Evolutionary conservation across 2,888 invertebrate genomes (phyloP).

Genomic region (Ophioninae sp.): DNA sequence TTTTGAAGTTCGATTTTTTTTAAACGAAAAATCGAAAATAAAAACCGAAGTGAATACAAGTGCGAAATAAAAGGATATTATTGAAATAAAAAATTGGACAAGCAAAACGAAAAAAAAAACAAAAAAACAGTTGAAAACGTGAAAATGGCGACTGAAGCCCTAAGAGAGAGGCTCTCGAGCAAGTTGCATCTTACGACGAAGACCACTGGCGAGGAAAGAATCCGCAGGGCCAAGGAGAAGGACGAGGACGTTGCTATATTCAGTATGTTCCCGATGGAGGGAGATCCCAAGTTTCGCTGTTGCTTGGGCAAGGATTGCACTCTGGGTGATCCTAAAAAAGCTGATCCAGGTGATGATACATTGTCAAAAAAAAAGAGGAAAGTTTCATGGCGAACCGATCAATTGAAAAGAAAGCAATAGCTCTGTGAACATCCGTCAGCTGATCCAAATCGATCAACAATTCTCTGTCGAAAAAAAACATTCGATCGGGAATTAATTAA

Average conservation of each 20-base stretch:
- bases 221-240: conserved; percentile 89
- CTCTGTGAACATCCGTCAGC: too few species aligned
- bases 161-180: conserved; percentile 87
- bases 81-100: neutral
- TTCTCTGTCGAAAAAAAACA: neutral
- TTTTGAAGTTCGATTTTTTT: too few species aligned
- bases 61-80: conserved; percentile 7
- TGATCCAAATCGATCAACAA: too few species aligned
- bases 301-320: conserved; percentile 88
- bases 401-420: neutral
- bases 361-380: conserved; percentile 1
- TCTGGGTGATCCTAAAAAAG: conserved; percentile 89
- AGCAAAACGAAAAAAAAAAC: conserved; percentile 27
- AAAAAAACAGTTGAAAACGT: conserved; percentile 7
- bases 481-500: neutral
- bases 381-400: neutral
- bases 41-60: conserved; percentile 39
- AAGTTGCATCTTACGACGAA: conserved; percentile 89
- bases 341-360: conserved; percentile 86
- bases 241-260: conserved; percentile 94
- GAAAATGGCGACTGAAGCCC: conserved; percentile 88
- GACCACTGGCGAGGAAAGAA: conserved; percentile 91
- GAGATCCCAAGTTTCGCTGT: conserved; percentile 89
- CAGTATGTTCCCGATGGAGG: conserved; percentile 91
- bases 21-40: neutral